Evolutionary conservation across 1,140 invertebrate species (phyloP), one percentile per base, ranked within the genome.

Genomic region (Pseudomyrmex pallidus): DNA sequence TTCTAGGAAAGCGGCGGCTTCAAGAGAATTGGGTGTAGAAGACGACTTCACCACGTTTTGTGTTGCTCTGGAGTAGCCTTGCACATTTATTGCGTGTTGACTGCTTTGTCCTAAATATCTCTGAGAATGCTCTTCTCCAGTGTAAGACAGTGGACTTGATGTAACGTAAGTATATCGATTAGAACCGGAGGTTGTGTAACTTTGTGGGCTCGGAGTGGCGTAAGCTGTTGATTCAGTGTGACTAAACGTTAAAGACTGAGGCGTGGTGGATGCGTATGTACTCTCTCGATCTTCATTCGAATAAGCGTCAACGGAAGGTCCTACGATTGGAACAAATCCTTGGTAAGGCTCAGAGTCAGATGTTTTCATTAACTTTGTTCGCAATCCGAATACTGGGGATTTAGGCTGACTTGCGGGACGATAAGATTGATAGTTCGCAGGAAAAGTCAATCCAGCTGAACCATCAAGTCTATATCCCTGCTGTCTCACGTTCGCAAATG

Each of bases 311-410:
- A 61, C 8, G 5, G 83, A 67, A 1, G 86, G 82, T 56, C 64
- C 80, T n/a, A 83, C 15, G 1, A 89, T 89, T 0, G 88, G 74
- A 2, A 63, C 25, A 48, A 76, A 89, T n/a, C 52, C 82, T 10
- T 85, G 85, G 15, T 86, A 87, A 66, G 70, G 50, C 48, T 85
- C 83, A 5, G 80, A 88, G 50, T 87, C 59, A 3, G 59, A 57
- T 0, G 76, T 82, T 56, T 91, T 91, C 2, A 89, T 90, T 12
- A 93, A 76, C 62, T 93, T 93, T 0, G 91, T 93, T 15, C 91
- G 90, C 68, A 91, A 90, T 0, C 93, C 92, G 52, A 90, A 94
- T 3, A 89, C 35, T 0, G 62, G 10, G 15, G 66, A 20, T 0
- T 35, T 35, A 35, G 63, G 22, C 10, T 68, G 84, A 10, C 7